Base-by-base conservation (phyloP, 92 coral and sea anemone species). In the Nematostella vectensis region DNA sequence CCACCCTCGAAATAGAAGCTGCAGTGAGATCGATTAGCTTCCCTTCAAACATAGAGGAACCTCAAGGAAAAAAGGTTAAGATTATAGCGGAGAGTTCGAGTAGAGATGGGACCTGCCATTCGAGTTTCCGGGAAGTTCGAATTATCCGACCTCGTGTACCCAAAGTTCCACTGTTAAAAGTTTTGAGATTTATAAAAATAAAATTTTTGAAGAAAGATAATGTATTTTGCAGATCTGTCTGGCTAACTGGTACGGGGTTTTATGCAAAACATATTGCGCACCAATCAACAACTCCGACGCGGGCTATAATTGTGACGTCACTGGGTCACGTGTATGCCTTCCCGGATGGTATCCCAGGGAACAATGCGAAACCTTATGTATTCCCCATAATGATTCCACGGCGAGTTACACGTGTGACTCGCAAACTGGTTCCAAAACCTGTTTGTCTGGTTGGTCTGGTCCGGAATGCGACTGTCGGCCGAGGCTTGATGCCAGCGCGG, bases 371-470 rank as follows among this genome's bases (percentile, higher is more conserved):
- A 31, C 30, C 20, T 62, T 29, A 47, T 80, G 88, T 37, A 48
- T 11, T 16, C 53, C 76, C 21, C 28, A 58, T 18, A 68, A 75
- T 47, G 58, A 68, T 48, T 47, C 74, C n/a, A 61, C 33, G 0
- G 63, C 62, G 3, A 57, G 68, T 45, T 80, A 67, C 48, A 26
- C 19, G 3, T 80, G 87, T 42, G 31, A 80, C 51, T 1, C 2
- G 2, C 48, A 59, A 26, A 68, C 72, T 2, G 87, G 87, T 0
- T 23, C 25, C 17, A 80, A 62, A 64, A 67, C 55, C 19, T 80
- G 87, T 75, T 59, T 54, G 31, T 12, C 61, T 24, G 89, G 81
- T 29, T 89, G 95, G 96, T 45, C 21, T 38, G 96, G 96, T 23
- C 84, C 67, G 27, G 72, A 73, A 24, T 88, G 96, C 58, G 76